phyloP scores from a whole-genome alignment of 1,140 invertebrate genomes.

The Stegodyphus mimosarum region DNA sequence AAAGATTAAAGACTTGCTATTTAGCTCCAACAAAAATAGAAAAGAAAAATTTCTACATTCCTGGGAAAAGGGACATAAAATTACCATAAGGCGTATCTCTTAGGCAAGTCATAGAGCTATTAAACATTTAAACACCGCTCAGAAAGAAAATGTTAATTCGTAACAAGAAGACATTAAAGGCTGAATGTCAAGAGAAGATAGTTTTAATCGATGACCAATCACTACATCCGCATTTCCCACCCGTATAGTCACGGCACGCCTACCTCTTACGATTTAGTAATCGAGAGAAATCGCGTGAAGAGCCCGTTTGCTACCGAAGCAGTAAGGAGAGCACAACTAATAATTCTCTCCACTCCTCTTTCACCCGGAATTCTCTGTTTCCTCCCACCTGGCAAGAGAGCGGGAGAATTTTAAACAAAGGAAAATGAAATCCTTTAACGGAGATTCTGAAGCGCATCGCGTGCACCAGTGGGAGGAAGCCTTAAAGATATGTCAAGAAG shows the following conservation, averaged over 20 bases:
- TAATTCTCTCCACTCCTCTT: conserved; percentile 9
- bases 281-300: neutral
- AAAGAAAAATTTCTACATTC: no score
- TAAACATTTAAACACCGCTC: no score
- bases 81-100: no score
- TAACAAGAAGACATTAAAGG: neutral
- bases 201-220: conserved; percentile 24
- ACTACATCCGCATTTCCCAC: neutral
- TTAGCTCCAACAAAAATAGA: no score
- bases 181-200: neutral
- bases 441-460: conserved; percentile 1
- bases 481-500: conserved; percentile 31
- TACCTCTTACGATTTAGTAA: neutral
- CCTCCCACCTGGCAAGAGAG: neutral
- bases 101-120: no score
- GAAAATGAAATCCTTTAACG: conserved; percentile 38
- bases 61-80: no score
- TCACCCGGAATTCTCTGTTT: neutral
- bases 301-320: neutral
- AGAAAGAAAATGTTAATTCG: neutral
- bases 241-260: conserved; percentile 18
- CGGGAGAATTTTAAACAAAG: no score
- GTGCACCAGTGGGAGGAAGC: conserved; percentile 38
- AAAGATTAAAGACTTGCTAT: no score
- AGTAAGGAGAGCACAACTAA: conserved; percentile 13